Evolutionary conservation across 2,888 invertebrate species (phyloP).

Genomic region (Mallateleia sp.): DNA sequence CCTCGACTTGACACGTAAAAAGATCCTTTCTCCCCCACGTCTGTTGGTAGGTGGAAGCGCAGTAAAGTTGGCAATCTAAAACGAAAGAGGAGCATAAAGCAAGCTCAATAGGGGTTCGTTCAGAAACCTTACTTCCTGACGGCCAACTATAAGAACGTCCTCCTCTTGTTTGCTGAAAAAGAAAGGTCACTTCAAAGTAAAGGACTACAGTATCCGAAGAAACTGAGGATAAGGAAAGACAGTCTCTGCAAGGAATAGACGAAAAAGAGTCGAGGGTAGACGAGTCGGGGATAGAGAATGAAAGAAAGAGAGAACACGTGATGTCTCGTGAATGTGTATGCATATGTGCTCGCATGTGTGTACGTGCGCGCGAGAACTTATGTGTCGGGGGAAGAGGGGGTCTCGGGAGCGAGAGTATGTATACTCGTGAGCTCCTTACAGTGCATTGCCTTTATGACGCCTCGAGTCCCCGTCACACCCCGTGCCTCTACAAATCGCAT

Average conservation of each 20-base stretch:
- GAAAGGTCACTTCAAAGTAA: constrained; percentile 24
- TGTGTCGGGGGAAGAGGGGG: constrained; percentile 55
- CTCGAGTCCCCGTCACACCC: constrained; percentile 88
- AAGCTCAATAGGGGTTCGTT: constrained; percentile 37
- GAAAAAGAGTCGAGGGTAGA: constrained; percentile 71
- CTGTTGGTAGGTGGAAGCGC: not conserved
- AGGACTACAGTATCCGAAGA: constrained; percentile 24
- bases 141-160: constrained; percentile 21
- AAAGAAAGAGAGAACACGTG: constrained; percentile 56
- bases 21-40: constrained; percentile 12
- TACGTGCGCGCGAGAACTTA: constrained; percentile 56
- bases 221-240: constrained; percentile 62
- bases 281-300: constrained; percentile 67
- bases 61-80: constrained; percentile 28
- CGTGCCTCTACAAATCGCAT: constrained; percentile 87
- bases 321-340: constrained; percentile 49
- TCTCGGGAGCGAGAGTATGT: constrained; percentile 73
- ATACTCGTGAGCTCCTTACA: constrained; percentile 89
- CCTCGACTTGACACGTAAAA: constrained; percentile 10
- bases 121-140: constrained; percentile 43
- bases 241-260: constrained; percentile 67
- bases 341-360: not conserved
- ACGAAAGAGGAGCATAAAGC: constrained; percentile 29
- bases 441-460: constrained; percentile 89
- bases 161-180: constrained; percentile 39